Evolutionary conservation across 2,797 vertebrate species (phyloP).

Genomic region (Pangasius krempfi): DNA sequence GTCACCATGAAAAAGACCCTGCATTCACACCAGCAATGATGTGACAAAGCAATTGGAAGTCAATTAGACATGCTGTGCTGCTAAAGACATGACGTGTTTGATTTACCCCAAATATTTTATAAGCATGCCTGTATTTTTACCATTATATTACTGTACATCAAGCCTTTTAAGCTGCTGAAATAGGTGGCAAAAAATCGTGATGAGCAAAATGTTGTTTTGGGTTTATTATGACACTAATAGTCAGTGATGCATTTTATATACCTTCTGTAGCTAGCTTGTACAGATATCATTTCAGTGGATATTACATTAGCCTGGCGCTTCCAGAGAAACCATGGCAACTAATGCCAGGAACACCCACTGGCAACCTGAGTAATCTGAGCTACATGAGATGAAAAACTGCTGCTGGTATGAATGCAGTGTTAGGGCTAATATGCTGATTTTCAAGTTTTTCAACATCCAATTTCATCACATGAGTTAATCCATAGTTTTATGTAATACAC

Average conservation of each 20-base stretch:
- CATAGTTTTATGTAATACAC: background rate
- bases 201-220: background rate
- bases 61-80: background rate
- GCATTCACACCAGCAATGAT: background rate
- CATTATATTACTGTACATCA: background rate
- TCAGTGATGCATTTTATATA: constrained; percentile 10
- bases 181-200: too few relatives aligned
- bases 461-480: background rate
- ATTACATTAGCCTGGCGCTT: background rate
- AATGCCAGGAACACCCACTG: constrained; percentile 3
- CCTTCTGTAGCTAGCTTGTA: constrained; percentile 6
- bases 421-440: background rate
- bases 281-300: constrained; percentile 3
- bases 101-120: too few relatives aligned
- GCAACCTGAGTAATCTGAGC: constrained; percentile 13
- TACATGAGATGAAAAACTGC: constrained; percentile 2
- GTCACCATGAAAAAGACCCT: background rate
- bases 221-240: background rate
- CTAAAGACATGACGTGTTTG: background rate
- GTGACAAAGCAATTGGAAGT: background rate
- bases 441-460: background rate
- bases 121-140: background rate
- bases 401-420: background rate
- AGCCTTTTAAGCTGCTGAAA: background rate
- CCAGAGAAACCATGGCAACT: constrained; percentile 13